These are phyloP conservation scores for Ditula angustiorana DNA, from an alignment of 2,888 invertebrate species.

Conservation along the genomic window DNA sequence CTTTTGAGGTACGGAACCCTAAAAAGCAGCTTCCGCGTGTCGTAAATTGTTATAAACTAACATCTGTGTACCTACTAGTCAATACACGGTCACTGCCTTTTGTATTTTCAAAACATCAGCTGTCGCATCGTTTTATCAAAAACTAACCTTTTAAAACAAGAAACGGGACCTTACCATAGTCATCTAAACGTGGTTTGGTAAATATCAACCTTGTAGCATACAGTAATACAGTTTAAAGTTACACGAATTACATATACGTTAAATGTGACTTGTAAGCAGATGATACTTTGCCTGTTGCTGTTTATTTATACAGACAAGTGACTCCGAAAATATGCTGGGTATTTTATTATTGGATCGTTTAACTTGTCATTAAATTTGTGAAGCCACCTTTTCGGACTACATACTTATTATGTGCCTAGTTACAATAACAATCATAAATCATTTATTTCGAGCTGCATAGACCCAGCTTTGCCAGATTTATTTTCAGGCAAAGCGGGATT, in stretches of 20 bases:
- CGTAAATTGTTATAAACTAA: no score
- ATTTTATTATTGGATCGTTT: constrained; percentile 21
- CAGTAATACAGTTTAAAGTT: not conserved
- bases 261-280: constrained; percentile 38
- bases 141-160: constrained; percentile 18
- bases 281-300: constrained; percentile 26
- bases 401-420: not conserved
- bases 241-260: not conserved
- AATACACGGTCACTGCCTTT: no score
- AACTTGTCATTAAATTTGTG: not conserved
- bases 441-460: no score
- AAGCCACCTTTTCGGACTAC: not conserved
- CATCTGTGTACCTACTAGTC: no score
- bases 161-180: not conserved
- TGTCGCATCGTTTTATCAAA: constrained; percentile 10
- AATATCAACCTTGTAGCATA: not conserved
- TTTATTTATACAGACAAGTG: constrained; percentile 14
- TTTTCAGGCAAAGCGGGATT: no score
- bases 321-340: constrained; percentile 21
- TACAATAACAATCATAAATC: not conserved
- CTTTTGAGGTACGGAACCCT: no score
- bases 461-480: no score
- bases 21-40: no score
- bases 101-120: constrained; percentile 10
- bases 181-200: not conserved